phyloP scores from a whole-genome alignment of 2,113 vertebrate species.

The Rhagologus leucostigma region DNA sequence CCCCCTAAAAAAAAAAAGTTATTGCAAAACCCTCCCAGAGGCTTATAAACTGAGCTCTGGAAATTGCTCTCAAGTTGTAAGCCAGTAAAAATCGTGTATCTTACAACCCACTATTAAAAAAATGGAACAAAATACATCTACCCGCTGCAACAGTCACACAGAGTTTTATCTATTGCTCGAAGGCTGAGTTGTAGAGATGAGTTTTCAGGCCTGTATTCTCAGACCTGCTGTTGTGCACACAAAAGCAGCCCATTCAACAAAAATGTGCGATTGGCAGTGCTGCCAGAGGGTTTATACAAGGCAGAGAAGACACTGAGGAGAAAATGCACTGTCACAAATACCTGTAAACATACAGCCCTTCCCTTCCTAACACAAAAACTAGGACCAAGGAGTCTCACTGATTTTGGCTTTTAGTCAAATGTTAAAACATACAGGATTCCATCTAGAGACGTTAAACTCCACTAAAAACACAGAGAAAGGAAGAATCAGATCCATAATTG shows the following conservation, averaged over 20 bases:
- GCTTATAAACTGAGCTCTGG: not conserved
- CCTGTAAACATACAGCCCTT: not conserved
- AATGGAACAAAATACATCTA: not conserved
- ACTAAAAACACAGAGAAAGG: not conserved
- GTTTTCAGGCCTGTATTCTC: not conserved
- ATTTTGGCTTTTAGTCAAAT: not conserved
- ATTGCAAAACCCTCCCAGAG: not conserved
- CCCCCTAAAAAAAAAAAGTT: not conserved
- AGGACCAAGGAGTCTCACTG: not conserved
- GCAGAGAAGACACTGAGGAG: not conserved
- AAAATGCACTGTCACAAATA: not conserved
- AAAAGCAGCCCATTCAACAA: not conserved
- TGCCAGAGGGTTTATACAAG: not conserved
- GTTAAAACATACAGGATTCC: not conserved
- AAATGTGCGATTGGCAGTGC: rapidly evolving
- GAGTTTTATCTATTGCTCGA: not conserved
- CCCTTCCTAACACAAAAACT: not conserved
- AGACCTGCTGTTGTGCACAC: not conserved
- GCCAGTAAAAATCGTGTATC: not conserved
- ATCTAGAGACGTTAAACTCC: not conserved
- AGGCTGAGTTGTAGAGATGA: not conserved
- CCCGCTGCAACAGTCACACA: not conserved
- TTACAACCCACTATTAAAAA: not conserved
- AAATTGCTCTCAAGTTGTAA: not conserved
- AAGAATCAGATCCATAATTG: not conserved